phyloP scores from a whole-genome alignment of 2,797 vertebrate species.

The Halcyon leucocephala region DNA sequence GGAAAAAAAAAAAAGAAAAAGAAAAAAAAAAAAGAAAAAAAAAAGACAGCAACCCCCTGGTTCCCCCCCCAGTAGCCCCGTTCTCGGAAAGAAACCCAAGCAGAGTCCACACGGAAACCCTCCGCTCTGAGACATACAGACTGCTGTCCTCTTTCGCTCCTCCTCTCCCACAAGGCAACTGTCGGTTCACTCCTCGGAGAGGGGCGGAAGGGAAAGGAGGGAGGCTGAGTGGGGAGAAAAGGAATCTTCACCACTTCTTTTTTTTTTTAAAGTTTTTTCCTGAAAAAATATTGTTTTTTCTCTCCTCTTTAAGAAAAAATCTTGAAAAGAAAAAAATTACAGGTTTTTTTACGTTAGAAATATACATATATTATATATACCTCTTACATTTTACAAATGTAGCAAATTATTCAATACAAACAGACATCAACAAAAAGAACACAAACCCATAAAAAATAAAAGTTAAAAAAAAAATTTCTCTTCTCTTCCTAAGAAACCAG shows the following conservation, averaged over 20 bases:
- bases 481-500: conserved; percentile 82
- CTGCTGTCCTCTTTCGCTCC: conserved; percentile 60
- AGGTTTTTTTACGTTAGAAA: conserved; percentile 87
- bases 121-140: conserved; percentile 47
- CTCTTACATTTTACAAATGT: conserved; percentile 93
- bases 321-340: conserved; percentile 90
- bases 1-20: conserved; percentile 45
- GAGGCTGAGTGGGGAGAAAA: conserved; percentile 71
- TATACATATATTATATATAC: conserved; percentile 89
- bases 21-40: conserved; percentile 48
- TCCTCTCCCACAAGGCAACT: conserved; percentile 80
- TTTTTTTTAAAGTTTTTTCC: conserved; percentile 90
- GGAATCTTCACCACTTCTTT: conserved; percentile 78
- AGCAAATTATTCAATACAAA: conserved; percentile 89
- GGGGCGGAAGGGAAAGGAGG: conserved; percentile 26
- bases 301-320: conserved; percentile 91
- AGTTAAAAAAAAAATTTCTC: conserved; percentile 75
- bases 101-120: conserved; percentile 20
- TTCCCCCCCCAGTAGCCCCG: conserved; percentile 57
- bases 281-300: conserved; percentile 96
- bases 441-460: conserved; percentile 83
- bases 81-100: conserved; percentile 36
- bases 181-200: conserved; percentile 80
- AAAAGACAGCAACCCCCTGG: conserved; percentile 54
- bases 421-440: conserved; percentile 81